Evolutionary conservation across 2,888 invertebrate species (phyloP).

Genomic region (Melieria picta): DNA sequence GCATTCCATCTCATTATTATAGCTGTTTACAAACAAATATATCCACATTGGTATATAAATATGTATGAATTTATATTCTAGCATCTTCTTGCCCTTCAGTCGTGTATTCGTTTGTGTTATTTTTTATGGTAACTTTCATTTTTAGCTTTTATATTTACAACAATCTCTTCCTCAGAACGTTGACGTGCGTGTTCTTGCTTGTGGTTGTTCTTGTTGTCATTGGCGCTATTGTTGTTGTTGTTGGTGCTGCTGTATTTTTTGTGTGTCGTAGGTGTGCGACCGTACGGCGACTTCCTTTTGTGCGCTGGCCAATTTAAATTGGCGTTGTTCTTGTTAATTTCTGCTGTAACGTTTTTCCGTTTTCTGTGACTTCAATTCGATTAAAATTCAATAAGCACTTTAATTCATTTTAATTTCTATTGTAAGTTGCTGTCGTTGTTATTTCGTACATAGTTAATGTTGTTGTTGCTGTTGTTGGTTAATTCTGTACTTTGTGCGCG

Average conservation of each 20-base stretch:
- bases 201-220: too few species aligned
- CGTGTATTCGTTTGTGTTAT: too few species aligned
- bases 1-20: too few species aligned
- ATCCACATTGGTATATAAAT: not conserved
- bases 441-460: not conserved
- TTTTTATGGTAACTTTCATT: too few species aligned
- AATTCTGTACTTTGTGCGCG: not conserved
- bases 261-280: constrained; percentile 11
- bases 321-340: not conserved
- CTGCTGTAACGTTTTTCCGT: constrained; percentile 2
- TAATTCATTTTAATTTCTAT: constrained; percentile 33
- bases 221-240: too few species aligned
- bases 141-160: too few species aligned
- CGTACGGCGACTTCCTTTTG: not conserved
- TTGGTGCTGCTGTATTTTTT: not conserved
- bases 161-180: too few species aligned
- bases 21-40: constrained; percentile 3
- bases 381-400: constrained; percentile 32
- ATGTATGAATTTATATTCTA: too few species aligned
- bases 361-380: constrained; percentile 27
- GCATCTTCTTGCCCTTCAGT: too few species aligned
- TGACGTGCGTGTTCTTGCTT: too few species aligned
- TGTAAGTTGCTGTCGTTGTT: constrained; percentile 20
- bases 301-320: too few species aligned
- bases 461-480: not conserved